Evolutionary conservation across 2,797 vertebrate genomes (phyloP), one percentile per base, ranked within the genome.

Genomic region (Melopsittacus undulatus): DNA sequence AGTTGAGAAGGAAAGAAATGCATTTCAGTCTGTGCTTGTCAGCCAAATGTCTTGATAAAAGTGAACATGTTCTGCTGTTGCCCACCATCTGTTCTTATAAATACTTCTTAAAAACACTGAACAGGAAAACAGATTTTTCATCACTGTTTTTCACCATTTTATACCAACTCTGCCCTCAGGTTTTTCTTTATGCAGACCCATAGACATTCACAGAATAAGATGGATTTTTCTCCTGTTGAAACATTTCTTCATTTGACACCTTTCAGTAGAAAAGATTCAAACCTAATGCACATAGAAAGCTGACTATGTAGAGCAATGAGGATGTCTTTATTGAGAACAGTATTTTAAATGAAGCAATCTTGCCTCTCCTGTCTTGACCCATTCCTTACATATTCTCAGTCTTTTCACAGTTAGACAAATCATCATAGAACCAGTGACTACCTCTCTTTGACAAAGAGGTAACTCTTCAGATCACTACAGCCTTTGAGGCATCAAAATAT

Each of bases 21-120:
- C 9, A 72, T 93, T 90, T 94, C 72, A 90, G 92, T 69, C 94
- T 96, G 79, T 94, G 90, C 88, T 95, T 92, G 89, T 78, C 91
- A 95, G 80, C 91, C 94, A 93, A 94, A 93, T 96, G 95, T 82
- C 93, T 88, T 87, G 94, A 95, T 96, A 95, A 94, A 94, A 91
- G 76, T 68, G 81, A 93, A 94, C 91, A 90, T 87, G 72, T 97
- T 95, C 90, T 93, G 76, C 70, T 92, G 91, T 87, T 94, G 94
- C 87, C 89, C 89, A 90, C 95, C 96, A 95, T 97, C 95, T 97
- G 92, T 61, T 95, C 85, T 94, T 91, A 56, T 27, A 92, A 96
- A 89, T 69, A 90, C 79, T 95, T 86, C 56, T 73, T 83, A 59
- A 90, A 92, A 95, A 91, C 80, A 90, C 57, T 51, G 89, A 91